Evolutionary conservation across 2,888 invertebrate species (phyloP).

Genomic region (Mythimna ferrago): DNA sequence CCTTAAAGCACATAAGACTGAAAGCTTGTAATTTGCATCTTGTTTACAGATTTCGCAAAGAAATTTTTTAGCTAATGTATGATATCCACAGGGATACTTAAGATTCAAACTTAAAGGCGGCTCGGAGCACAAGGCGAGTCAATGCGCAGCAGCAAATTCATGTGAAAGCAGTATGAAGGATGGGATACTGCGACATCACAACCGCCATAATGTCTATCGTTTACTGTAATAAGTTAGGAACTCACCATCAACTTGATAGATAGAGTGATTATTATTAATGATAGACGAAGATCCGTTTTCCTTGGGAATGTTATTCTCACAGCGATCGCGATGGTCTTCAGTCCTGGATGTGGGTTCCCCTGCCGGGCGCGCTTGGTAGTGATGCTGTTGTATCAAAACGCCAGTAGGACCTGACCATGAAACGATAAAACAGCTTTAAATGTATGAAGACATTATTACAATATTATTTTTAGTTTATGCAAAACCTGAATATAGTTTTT

Average conservation of each 20-base stretch:
- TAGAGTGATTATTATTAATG: constrained; percentile 79
- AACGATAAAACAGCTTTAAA: not conserved
- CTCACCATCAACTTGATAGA: constrained; percentile 87
- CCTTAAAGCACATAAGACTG: no score
- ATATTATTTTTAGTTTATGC: no score
- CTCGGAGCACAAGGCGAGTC: not conserved
- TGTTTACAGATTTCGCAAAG: no score
- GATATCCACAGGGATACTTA: no score
- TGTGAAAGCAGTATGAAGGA: no score
- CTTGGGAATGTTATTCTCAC: constrained; percentile 73
- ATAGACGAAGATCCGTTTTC: constrained; percentile 76
- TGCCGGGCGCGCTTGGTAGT: constrained; percentile 96
- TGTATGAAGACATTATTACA: not conserved
- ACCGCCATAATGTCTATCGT: not conserved
- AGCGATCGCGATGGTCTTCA: constrained; percentile 72
- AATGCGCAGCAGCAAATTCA: not conserved
- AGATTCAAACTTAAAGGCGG: not conserved
- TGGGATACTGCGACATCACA: not conserved
- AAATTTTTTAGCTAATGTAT: no score
- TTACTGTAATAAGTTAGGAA: constrained; percentile 2
- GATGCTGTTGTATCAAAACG: constrained; percentile 97
- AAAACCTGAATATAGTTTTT: no score
- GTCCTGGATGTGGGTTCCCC: constrained; percentile 82
- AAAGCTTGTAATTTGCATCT: no score
- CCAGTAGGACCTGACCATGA: constrained; percentile 94